phyloP scores from a whole-genome alignment of 2,888 invertebrate genomes.

The Machimus rusticus region DNA sequence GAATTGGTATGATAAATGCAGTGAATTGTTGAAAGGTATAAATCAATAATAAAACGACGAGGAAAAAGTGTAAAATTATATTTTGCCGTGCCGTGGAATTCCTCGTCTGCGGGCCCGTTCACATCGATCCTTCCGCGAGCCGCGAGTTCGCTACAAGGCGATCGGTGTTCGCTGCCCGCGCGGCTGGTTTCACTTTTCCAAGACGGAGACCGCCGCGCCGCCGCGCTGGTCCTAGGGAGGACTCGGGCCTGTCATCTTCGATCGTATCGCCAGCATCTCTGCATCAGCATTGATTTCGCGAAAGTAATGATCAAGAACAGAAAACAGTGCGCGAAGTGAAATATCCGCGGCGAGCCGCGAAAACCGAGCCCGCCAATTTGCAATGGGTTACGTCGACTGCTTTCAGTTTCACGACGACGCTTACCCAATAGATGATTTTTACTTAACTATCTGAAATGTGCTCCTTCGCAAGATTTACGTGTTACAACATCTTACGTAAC shows the following conservation, averaged over 20 bases:
- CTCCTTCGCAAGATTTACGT: neutral
- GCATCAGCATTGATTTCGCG: slow-evolving; percentile 29
- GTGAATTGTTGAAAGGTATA: slow-evolving; percentile 64
- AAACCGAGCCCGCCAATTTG: neutral
- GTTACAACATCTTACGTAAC: neutral
- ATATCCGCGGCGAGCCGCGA: neutral
- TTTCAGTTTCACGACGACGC: neutral
- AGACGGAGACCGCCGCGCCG: neutral
- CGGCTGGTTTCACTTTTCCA: slow-evolving; percentile 3
- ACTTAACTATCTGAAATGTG: neutral
- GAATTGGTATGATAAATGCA: slow-evolving; percentile 63
- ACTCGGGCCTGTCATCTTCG: slow-evolving; percentile 32
- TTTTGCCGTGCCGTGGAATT: slow-evolving; percentile 38
- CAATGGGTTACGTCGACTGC: neutral
- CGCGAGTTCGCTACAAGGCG: neutral
- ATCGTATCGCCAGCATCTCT: slow-evolving; percentile 13
- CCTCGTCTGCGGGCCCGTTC: slow-evolving; percentile 9
- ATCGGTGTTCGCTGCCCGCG: neutral
- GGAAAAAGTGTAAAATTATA: slow-evolving; percentile 46
- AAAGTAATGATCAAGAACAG: slow-evolving; percentile 30
- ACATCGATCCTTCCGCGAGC: slow-evolving; percentile 27
- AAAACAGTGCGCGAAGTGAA: neutral
- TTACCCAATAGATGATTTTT: neutral
- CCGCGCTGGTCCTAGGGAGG: neutral
- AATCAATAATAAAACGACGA: slow-evolving; percentile 60